Percentiles rank a stretch among this genome's conserved stretches.
phyloP scores from a whole-genome alignment of 2,888 invertebrate species.

The Erebia palarica region DNA sequence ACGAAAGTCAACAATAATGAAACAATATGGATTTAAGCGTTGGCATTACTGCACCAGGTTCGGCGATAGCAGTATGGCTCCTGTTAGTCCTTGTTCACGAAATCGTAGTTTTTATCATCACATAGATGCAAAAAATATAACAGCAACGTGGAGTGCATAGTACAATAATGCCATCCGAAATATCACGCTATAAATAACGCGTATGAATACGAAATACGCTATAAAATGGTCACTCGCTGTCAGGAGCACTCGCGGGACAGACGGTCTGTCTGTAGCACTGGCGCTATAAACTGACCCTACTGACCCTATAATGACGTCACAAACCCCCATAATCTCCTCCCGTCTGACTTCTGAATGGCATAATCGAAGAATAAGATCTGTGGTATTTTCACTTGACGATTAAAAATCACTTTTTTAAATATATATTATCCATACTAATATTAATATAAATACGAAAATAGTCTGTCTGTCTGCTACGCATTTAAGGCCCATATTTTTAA shows the following conservation, averaged over 20 bases:
- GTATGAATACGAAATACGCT: conserved; percentile 9
- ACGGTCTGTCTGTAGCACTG: conserved; percentile 6
- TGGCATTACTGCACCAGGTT: no score
- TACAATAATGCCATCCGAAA: neutral
- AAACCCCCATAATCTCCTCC: neutral
- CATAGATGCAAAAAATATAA: neutral
- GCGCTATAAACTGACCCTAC: conserved; percentile 7
- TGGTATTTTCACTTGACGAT: no score
- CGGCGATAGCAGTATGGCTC: no score
- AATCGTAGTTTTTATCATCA: no score
- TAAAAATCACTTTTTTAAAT: no score
- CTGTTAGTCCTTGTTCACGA: no score
- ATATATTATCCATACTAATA: no score
- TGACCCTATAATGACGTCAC: neutral
- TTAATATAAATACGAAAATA: no score
- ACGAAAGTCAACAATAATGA: neutral
- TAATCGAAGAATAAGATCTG: no score
- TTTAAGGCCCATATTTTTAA: no score
- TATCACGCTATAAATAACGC: neutral
- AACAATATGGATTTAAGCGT: no score
- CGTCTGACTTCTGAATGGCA: neutral
- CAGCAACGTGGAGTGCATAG: neutral
- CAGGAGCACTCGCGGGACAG: conserved; percentile 3
- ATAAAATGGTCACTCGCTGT: conserved; percentile 3
- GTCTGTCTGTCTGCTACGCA: no score